Evolutionary conservation across 2,113 vertebrate genomes (phyloP).

Genomic region (Gymnarchus niloticus): DNA sequence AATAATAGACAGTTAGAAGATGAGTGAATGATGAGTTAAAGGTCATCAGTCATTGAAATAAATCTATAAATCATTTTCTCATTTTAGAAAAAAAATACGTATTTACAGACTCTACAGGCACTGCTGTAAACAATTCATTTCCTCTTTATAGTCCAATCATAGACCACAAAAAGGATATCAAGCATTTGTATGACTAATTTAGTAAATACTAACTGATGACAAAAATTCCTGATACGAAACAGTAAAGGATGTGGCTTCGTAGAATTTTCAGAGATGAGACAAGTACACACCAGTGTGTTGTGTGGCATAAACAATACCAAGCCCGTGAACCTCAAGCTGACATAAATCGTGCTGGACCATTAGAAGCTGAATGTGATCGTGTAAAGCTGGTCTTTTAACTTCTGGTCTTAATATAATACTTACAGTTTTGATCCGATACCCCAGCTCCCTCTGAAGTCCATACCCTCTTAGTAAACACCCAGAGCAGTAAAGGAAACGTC

Average conservation of each 20-base stretch:
- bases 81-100: too few species aligned
- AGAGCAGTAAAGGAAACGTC: background rate
- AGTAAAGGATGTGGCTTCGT: background rate
- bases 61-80: too few species aligned
- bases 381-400: background rate
- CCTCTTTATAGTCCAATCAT: background rate
- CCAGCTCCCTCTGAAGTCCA: background rate
- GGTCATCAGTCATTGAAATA: too few species aligned
- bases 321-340: background rate
- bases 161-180: background rate
- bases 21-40: too few species aligned
- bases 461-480: too few species aligned
- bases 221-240: background rate
- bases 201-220: background rate
- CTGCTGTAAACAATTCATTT: background rate
- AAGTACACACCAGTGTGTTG: background rate
- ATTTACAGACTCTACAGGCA: background rate
- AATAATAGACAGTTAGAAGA: too few species aligned
- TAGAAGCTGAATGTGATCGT: too few species aligned
- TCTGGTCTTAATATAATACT: background rate
- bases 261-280: background rate
- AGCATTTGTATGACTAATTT: background rate
- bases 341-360: background rate
- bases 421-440: background rate
- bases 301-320: too few species aligned